Evolutionary conservation across 1,140 invertebrate genomes (phyloP), one percentile per base, ranked within the genome.

Genomic region (Drosophila arizonae): DNA sequence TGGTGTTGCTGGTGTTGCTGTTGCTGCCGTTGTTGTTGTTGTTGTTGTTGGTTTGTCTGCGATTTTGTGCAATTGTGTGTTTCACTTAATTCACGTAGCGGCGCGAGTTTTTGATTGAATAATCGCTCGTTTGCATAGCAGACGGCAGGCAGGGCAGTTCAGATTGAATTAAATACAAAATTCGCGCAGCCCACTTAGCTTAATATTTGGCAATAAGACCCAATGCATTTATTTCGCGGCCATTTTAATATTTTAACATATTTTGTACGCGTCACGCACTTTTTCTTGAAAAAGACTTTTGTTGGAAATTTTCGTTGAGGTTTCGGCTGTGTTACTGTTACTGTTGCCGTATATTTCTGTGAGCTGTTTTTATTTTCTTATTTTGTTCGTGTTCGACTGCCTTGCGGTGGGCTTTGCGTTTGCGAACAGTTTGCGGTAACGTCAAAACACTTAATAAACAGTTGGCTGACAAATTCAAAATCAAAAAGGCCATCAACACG

Each of bases 401-500:
- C 13, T 33, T 52, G 75, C 81, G 67, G 50, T 54, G 48, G 51
- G 45, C 48, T 46, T 43, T 69, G 51, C 73, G 62, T 84, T 77
- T 63, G 85, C 85, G 77, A 90, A 82, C 87, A 87, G 77, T 90
- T 75, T 82, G 87, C 87, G 73, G 77, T 79, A 77, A 89, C 74
- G 87, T 80, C 87, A 77, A 90, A 81, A 90, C 81, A 86, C 82
- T 90, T 90, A 90, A 90, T 90, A 90, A 90, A 90, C 87, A 79
- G 87, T 82, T 76, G 76, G 74, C 79, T 87, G 87, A 90, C 87
- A 90, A 90, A 90, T 90, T 90, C 79, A 82, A 90, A 90, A 90
- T 87, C 79, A 80, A 90, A 86, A 90, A 64, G 76, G 76, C 86
- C 79, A 88, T 82, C 85, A 87, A 86, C 81, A 85, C 81, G 68